Evolutionary conservation across 2,113 vertebrate species (phyloP).

Genomic region (Entelurus aequoreus): DNA sequence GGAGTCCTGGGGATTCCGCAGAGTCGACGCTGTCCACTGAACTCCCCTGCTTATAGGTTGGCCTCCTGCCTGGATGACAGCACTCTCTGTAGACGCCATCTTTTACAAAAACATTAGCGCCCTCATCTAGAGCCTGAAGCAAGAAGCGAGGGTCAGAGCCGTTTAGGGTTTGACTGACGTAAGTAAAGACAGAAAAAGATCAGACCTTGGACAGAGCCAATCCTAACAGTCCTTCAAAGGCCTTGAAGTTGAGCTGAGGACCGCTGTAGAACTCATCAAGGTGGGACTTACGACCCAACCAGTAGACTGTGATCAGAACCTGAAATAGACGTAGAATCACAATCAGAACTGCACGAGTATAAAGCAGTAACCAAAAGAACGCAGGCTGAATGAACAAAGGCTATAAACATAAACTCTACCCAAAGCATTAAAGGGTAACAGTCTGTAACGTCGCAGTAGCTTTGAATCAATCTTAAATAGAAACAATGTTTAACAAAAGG

Average conservation of each 20-base stretch:
- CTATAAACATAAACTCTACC: not conserved
- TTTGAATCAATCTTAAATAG: not conserved
- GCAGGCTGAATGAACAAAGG: not conserved
- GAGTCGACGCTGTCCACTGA: conserved; percentile 82
- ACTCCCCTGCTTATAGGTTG: conserved; percentile 72
- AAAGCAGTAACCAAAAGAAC: not conserved
- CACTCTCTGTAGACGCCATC: conserved; percentile 78
- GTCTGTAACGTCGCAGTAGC: conserved; percentile 1
- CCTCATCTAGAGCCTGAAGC: conserved; percentile 63
- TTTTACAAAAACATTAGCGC: conserved; percentile 68
- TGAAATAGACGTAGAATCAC: conserved; percentile 35
- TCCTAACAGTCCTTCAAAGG: conserved; percentile 88
- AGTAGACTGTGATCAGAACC: conserved; percentile 97
- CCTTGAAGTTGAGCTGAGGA: conserved; percentile 86
- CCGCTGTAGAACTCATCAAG: conserved; percentile 79
- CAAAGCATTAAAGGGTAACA: not conserved
- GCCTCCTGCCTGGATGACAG: conserved; percentile 73
- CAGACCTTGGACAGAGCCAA: conserved; percentile 56
- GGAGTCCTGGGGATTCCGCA: conserved; percentile 69
- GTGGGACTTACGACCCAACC: conserved; percentile 92
- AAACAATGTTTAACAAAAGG: not conserved
- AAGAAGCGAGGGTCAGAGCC: conserved; percentile 3
- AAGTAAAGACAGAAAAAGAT: not conserved
- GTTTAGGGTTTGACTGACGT: not conserved
- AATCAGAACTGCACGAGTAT: too few species aligned